Percentiles rank a stretch among this genome's conserved stretches.
These are phyloP conservation scores for Hippasteria phrygiana DNA, from an alignment of 53 echinoderm and acorn worm species.

Conservation along the genomic window DNA sequence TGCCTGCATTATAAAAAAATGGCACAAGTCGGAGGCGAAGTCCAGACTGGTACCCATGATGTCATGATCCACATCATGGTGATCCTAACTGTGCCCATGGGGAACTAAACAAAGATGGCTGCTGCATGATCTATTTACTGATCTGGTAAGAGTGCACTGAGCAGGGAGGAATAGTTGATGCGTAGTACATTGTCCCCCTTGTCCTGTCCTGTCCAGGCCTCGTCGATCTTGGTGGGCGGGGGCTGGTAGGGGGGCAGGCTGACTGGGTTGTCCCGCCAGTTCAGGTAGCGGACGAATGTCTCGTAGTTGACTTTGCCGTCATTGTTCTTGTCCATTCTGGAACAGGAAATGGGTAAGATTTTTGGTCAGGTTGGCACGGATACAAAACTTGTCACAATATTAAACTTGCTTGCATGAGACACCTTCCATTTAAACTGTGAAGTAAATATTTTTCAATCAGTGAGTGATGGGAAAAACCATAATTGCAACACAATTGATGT, in stretches of 20 bases:
- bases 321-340: constrained; percentile 90
- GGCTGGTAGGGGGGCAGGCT: constrained; percentile 78
- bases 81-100: neutral
- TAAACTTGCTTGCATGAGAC: too few species aligned
- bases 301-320: constrained; percentile 90
- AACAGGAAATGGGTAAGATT: neutral
- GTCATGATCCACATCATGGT: neutral
- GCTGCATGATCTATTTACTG: constrained; percentile 4
- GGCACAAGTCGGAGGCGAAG: too few species aligned
- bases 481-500: too few species aligned
- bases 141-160: constrained; percentile 75
- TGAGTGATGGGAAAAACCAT: too few species aligned
- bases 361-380: neutral
- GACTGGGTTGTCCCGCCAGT: constrained; percentile 88
- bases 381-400: too few species aligned
- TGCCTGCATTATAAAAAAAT: too few species aligned
- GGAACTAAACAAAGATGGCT: constrained; percentile 5
- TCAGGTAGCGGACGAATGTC: constrained; percentile 77
- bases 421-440: too few species aligned
- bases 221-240: constrained; percentile 83
- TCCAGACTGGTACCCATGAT: neutral
- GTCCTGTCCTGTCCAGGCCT: constrained; percentile 78
- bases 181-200: constrained; percentile 67
- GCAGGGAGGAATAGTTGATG: constrained; percentile 86
- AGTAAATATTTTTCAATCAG: too few species aligned